Conservation (phyloP, 2,888 invertebrate species). For the Microplitis manilae region DNA sequence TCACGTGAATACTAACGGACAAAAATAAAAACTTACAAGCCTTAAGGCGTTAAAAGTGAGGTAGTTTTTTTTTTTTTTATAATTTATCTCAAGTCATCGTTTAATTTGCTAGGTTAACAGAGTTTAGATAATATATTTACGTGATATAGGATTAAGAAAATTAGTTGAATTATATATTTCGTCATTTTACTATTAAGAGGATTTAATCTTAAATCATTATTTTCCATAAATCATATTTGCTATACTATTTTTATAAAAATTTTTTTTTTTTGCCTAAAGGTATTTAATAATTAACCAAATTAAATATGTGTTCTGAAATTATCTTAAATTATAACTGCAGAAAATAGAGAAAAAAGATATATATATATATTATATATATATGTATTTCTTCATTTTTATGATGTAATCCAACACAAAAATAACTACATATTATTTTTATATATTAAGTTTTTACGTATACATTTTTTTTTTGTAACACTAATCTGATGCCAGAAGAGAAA, state of each 20-base stretch:
- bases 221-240: background rate
- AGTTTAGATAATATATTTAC: background rate
- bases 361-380: too few relatives aligned
- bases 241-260: too few relatives aligned
- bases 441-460: background rate
- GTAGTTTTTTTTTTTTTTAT: background rate
- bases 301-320: background rate
- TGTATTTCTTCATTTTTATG: background rate
- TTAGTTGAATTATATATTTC: background rate
- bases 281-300: background rate
- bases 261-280: background rate
- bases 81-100: slow-evolving; percentile 5
- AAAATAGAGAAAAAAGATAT: background rate
- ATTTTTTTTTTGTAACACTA: too few relatives aligned
- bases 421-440: background rate
- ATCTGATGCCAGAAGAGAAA: too few relatives aligned
- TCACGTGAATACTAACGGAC: background rate
- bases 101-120: slow-evolving; percentile 9
- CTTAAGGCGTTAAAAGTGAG: background rate
- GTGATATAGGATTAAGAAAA: slow-evolving; percentile 8
- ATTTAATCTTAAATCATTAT: background rate
- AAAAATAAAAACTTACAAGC: background rate
- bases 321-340: background rate
- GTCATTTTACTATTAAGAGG: background rate
- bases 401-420: background rate